Evolutionary conservation across 2,113 vertebrate genomes (phyloP).

Genomic region (Isichthys henryi): DNA sequence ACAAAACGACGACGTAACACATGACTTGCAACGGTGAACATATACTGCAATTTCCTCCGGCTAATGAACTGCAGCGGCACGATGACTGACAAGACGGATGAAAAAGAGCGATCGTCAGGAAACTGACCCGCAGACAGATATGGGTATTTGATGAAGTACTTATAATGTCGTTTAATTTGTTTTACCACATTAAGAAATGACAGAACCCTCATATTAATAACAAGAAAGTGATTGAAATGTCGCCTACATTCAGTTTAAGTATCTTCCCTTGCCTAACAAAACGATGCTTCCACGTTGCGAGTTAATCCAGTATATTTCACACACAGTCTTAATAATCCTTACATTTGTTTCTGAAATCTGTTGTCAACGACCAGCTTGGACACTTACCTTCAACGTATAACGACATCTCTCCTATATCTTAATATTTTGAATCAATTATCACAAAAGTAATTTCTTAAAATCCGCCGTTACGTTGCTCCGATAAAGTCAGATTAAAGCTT

Average conservation of each 20-base stretch:
- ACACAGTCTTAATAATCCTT: not conserved
- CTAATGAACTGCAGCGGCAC: not conserved
- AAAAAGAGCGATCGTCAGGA: not conserved
- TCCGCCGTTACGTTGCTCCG: not conserved
- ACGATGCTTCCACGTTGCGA: not conserved
- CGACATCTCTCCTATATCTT: conserved; percentile 9
- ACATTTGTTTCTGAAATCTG: not conserved
- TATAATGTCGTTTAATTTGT: not conserved
- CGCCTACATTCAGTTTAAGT: not conserved
- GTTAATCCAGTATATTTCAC: not conserved
- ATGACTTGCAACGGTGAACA: not conserved
- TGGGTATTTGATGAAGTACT: not conserved
- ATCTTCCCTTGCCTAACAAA: not conserved
- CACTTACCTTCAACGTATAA: conserved; percentile 27
- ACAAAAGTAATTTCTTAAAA: not conserved
- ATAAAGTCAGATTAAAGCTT: not conserved
- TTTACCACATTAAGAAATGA: not conserved
- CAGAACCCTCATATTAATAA: not conserved
- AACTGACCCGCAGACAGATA: not conserved
- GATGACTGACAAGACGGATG: not conserved
- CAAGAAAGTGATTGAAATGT: not conserved
- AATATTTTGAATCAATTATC: not conserved
- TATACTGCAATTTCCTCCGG: not conserved
- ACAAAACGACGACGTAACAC: not conserved
- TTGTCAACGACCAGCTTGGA: not conserved